Conservation (phyloP, 2,888 invertebrate species). For the Eupeodes luniger region DNA sequence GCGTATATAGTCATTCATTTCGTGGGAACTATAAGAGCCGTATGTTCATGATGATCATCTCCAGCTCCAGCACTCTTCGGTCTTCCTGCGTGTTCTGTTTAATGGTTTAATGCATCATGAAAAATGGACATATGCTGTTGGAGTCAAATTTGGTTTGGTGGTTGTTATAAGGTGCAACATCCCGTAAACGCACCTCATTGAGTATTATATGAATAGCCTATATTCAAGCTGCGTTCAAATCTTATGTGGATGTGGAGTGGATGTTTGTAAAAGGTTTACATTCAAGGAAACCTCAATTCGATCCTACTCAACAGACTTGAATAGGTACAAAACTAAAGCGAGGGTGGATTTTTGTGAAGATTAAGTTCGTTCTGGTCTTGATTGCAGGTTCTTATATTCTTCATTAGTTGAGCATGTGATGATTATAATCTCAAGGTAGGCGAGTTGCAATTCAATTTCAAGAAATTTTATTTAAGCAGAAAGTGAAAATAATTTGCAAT, state of each 20-base stretch:
- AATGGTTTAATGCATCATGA: conserved; percentile 19
- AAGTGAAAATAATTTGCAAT: conserved; percentile 64
- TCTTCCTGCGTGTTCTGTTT: conserved; percentile 1
- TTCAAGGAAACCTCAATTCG: conserved; percentile 51
- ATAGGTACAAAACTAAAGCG: not conserved
- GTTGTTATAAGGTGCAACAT: conserved; percentile 42
- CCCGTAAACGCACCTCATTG: conserved; percentile 52
- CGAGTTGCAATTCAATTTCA: not conserved
- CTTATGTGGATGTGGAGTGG: conserved; percentile 36
- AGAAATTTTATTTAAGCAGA: not conserved
- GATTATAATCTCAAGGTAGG: conserved; percentile 18
- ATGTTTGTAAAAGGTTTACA: conserved; percentile 19
- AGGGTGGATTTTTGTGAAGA: conserved; percentile 11
- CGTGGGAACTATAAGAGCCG: conserved; percentile 55
- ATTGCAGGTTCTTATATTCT: conserved; percentile 19
- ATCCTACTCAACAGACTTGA: conserved; percentile 44
- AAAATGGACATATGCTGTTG: conserved; percentile 29
- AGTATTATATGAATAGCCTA: conserved; percentile 6
- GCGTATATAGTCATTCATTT: conserved; percentile 12
- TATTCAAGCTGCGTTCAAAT: conserved; percentile 60
- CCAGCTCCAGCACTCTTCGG: conserved; percentile 27
- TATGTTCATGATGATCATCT: conserved; percentile 49
- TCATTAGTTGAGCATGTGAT: no score
- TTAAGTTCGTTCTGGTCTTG: not conserved
- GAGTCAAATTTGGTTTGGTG: conserved; percentile 34